Evolutionary conservation across 2,113 vertebrate genomes (phyloP), one percentile per base, ranked within the genome.

Genomic region (Pedetes capensis): DNA sequence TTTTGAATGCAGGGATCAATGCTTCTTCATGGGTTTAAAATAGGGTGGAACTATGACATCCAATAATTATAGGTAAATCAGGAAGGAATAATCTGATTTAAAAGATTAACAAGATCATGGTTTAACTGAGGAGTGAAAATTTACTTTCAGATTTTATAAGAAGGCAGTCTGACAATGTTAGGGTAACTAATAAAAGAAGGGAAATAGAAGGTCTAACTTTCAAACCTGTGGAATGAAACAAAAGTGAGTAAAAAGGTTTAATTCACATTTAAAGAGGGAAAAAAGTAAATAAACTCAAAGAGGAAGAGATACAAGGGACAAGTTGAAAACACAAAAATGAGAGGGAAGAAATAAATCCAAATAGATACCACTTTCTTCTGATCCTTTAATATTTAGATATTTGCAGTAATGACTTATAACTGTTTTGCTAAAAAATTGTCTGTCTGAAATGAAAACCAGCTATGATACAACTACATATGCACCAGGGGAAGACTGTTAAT

Each of bases 81-180:
- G 4, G 44, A 74, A 93, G 10, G 32, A 17, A 27, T n/a, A 3
- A 87, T 90, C 25, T 72, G 22, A 84, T 59, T 55, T 66, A 79
- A 78, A 87, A 16, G 2, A 55, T 90, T 79, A 84, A 69, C 57
- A 81, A 76, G n/a, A 37, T 39, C 23, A 63, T 61, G 57, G 37
- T 80, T 68, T 87, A 90, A 66, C n/a, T n/a, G n/a, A 79, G n/a
- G 29, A 84, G n/a, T 76, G n/a, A 66, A 93, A 82, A 79, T n/a
- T 79, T 68, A 69, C 47, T 59, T 96, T 87, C 55, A 72, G 37
- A 37, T 83, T 87, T 84, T 72, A 64, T 85, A 85, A 23, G 25
- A 34, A 79, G 13, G 9, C 6, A 27, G 16, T 25, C 32, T 87
- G 66, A 47, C 86, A 86, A 90, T 85, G 10, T 55, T 80, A 75